phyloP scores from a whole-genome alignment of 1,140 invertebrate genomes.

The Platyura marginata region DNA sequence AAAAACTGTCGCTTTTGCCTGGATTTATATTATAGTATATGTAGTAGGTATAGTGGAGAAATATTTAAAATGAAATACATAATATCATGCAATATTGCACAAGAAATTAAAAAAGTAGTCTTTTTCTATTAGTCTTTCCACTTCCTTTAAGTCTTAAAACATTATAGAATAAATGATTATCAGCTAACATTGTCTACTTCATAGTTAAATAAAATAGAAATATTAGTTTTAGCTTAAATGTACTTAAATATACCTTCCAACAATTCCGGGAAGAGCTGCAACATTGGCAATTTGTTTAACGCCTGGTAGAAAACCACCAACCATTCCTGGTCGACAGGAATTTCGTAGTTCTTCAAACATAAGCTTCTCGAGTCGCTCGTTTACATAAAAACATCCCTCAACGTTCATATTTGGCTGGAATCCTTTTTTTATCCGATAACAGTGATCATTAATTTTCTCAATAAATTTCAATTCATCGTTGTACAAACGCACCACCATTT shows the following conservation, averaged over 20 bases:
- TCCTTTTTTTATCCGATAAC: constrained; percentile 94
- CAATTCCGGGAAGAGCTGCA: constrained; percentile 93
- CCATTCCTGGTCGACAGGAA: constrained; percentile 65
- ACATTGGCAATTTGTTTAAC: constrained; percentile 99
- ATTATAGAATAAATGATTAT: not conserved
- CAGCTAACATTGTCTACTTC: not conserved
- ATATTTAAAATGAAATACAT: no score
- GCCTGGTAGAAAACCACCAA: constrained; percentile 94
- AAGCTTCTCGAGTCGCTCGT: constrained; percentile 75
- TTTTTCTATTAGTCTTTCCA: no score
- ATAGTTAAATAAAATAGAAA: not conserved
- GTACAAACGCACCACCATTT: constrained; percentile 81
- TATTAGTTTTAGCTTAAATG: not conserved
- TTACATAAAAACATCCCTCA: constrained; percentile 97
- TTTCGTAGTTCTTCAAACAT: constrained; percentile 97
- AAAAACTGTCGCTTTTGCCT: no score
- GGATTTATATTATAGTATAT: no score
- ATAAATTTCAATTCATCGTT: constrained; percentile 88
- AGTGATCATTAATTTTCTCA: constrained; percentile 67
- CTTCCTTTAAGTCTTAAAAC: no score
- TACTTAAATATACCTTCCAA: no score
- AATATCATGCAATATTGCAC: no score
- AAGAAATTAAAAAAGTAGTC: no score
- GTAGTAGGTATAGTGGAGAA: no score
- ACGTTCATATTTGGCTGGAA: constrained; percentile 99